phyloP scores from a whole-genome alignment of 2,797 vertebrate genomes.

The Malacoraja senta region DNA sequence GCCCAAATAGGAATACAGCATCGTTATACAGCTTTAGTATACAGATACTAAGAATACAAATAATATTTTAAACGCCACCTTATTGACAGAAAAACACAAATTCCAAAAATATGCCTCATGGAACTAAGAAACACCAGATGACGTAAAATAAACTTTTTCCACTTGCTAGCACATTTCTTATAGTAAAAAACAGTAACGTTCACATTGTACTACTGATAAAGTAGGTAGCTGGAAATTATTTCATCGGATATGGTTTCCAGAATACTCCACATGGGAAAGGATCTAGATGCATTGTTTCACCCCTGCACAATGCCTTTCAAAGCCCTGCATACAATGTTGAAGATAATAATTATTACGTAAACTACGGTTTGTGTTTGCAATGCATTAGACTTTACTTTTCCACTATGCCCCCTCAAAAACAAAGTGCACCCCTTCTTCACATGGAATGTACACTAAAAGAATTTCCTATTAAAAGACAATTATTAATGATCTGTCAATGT shows the following conservation, averaged over 20 bases:
- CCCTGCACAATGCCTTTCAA: no score
- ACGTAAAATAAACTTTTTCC: background rate
- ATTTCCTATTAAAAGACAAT: conserved; percentile 50
- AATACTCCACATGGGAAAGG: background rate
- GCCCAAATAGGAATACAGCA: background rate
- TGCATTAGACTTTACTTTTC: background rate
- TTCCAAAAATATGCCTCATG: background rate
- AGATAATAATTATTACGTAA: background rate
- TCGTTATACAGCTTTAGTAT: background rate
- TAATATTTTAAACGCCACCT: conserved; percentile 1
- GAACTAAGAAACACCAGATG: background rate
- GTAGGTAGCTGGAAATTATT: background rate
- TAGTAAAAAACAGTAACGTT: background rate
- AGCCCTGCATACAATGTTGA: no score
- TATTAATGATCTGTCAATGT: conserved; percentile 56
- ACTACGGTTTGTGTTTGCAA: conserved; percentile 5
- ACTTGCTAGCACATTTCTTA: background rate
- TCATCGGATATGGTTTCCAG: background rate
- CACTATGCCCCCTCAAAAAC: conserved; percentile 17
- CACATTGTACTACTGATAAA: background rate
- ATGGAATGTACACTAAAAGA: conserved; percentile 41
- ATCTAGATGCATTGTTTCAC: background rate
- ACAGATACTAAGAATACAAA: background rate
- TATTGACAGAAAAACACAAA: background rate
- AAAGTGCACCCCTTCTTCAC: conserved; percentile 44